Conservation (phyloP, 2,888 invertebrate species). For the Coleophora flavipennella region DNA sequence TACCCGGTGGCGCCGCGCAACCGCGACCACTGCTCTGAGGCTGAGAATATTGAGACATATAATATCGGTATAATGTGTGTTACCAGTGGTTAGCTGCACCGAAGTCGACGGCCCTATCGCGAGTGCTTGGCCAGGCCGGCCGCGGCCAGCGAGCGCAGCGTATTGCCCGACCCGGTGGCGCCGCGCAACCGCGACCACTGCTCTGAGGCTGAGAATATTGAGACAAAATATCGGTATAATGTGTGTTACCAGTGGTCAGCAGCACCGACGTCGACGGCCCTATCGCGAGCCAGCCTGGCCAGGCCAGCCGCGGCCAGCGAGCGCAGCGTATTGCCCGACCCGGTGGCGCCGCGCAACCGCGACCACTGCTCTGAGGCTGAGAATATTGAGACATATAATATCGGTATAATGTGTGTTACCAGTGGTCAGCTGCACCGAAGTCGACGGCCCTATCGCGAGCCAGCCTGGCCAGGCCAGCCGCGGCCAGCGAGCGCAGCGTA, state of each 20-base stretch:
- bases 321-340: slow-evolving; percentile 48
- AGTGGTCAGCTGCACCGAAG: background rate
- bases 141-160: background rate
- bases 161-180: no score
- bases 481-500: background rate
- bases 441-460: background rate
- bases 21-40: no score
- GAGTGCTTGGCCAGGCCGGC: no score
- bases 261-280: background rate
- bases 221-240: no score
- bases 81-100: background rate
- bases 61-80: no score
- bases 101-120: background rate
- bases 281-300: slow-evolving; percentile 37
- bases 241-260: background rate
- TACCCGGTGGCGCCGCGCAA: background rate
- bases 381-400: no score
- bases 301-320: slow-evolving; percentile 53
- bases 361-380: no score
- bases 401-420: no score
- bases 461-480: no score
- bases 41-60: no score
- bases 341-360: slow-evolving; percentile 16
- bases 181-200: slow-evolving; percentile 21
- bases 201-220: no score